phyloP scores from a whole-genome alignment of 1,140 invertebrate species.

The Tribolium madens region DNA sequence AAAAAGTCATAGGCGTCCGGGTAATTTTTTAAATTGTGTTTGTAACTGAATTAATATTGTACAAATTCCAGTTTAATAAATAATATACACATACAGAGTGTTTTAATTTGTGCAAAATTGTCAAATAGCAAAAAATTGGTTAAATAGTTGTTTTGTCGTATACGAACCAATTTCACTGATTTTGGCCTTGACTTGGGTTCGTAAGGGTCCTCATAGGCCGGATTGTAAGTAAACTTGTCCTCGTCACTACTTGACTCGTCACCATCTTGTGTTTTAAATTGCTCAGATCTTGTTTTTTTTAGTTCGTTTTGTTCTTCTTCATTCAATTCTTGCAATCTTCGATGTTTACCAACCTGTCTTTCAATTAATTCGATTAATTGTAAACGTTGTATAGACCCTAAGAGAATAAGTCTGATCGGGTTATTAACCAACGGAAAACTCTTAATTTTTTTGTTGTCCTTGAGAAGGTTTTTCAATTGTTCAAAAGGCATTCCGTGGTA shows the following conservation, averaged over 20 bases:
- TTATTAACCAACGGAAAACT: slow-evolving; percentile 92
- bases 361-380: slow-evolving; percentile 90
- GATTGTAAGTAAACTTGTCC: slow-evolving; percentile 8
- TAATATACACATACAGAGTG: too few species aligned
- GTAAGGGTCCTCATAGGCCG: background rate
- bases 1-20: too few species aligned
- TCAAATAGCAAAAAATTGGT: too few species aligned
- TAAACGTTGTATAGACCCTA: slow-evolving; percentile 91
- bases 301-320: slow-evolving; percentile 1
- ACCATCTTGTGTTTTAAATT: background rate
- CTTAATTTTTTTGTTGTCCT: slow-evolving; percentile 73
- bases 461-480: slow-evolving; percentile 83
- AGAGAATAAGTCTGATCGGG: slow-evolving; percentile 90
- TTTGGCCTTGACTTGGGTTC: background rate
- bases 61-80: too few species aligned
- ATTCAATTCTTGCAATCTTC: slow-evolving; percentile 77
- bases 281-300: slow-evolving; percentile 70
- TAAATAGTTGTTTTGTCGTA: too few species aligned
- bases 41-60: too few species aligned
- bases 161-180: slow-evolving; percentile 2
- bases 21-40: too few species aligned
- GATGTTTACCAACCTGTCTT: slow-evolving; percentile 85
- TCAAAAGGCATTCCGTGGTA: slow-evolving; percentile 91
- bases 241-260: background rate
- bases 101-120: too few species aligned